Percentiles rank a stretch among this genome's conserved stretches.
These are phyloP conservation scores for Tragelaphus oryx DNA, from an alignment of 2,797 vertebrate species.

Conservation along the genomic window DNA sequence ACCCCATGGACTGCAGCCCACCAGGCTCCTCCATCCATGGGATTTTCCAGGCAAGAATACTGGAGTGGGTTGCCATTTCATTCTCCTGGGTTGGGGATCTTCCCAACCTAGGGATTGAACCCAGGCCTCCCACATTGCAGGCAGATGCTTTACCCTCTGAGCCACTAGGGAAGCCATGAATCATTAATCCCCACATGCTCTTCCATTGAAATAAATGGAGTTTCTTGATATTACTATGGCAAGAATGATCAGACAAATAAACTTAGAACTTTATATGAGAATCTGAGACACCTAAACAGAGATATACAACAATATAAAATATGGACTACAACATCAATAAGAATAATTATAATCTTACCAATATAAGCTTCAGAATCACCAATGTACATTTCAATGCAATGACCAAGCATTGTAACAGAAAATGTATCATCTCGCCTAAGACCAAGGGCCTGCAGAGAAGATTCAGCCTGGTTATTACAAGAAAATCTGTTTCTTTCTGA, in stretches of 20 bases:
- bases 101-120: neutral
- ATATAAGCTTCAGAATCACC: constrained; percentile 98
- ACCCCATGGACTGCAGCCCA: neutral
- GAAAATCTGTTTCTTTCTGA: neutral
- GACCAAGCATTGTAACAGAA: constrained; percentile 98
- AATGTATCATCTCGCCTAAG: constrained; percentile 98
- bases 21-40: neutral
- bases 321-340: neutral
- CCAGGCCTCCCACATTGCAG: neutral
- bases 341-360: constrained; percentile 81
- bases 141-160: neutral
- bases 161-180: neutral
- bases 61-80: neutral
- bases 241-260: constrained; percentile 20
- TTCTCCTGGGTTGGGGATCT: neutral
- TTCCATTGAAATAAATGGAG: neutral
- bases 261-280: neutral
- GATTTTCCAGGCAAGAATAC: neutral
- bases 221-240: neutral
- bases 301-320: neutral
- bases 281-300: constrained; percentile 3
- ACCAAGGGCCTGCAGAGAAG: constrained; percentile 90
- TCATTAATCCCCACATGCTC: neutral
- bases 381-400: constrained; percentile 99
- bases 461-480: constrained; percentile 26